phyloP scores from a whole-genome alignment of 2,797 vertebrate genomes.

The Hypotaenidia philippensis region DNA sequence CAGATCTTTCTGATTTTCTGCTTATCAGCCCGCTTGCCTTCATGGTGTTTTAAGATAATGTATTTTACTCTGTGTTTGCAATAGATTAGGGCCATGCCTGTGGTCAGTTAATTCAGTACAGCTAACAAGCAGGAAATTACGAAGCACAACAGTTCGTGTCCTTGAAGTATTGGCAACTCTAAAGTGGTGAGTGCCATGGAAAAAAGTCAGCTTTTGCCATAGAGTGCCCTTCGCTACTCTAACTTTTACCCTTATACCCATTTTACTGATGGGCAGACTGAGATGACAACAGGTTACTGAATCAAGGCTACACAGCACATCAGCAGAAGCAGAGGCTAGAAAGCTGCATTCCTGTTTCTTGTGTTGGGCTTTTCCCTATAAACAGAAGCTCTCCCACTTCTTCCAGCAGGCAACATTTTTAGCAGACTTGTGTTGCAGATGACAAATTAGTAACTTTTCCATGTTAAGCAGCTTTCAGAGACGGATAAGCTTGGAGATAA shows the following conservation, averaged over 20 bases:
- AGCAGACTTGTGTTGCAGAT: background rate
- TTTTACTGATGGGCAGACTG: background rate
- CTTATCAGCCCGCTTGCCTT: background rate
- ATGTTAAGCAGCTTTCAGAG: background rate
- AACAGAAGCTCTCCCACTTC: background rate
- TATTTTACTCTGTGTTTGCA: background rate
- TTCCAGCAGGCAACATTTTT: background rate
- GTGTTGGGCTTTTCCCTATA: background rate
- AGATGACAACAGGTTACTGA: background rate
- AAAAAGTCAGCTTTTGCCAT: background rate
- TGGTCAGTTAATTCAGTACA: background rate
- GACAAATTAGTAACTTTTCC: background rate
- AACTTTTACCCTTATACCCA: background rate
- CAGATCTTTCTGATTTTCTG: conserved; percentile 16
- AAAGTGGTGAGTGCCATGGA: background rate
- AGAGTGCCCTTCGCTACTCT: background rate
- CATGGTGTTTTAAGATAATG: background rate
- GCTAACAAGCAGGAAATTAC: background rate
- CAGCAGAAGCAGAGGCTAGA: background rate
- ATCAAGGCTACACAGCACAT: fast-evolving
- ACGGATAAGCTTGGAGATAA: background rate
- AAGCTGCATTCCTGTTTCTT: background rate
- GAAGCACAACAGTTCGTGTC: background rate
- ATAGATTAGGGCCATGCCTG: background rate
- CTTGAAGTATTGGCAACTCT: background rate